Percentiles rank a stretch among this genome's conserved stretches.
Conservation (phyloP, 2,797 vertebrate species). For the Hirundo rustica region DNA sequence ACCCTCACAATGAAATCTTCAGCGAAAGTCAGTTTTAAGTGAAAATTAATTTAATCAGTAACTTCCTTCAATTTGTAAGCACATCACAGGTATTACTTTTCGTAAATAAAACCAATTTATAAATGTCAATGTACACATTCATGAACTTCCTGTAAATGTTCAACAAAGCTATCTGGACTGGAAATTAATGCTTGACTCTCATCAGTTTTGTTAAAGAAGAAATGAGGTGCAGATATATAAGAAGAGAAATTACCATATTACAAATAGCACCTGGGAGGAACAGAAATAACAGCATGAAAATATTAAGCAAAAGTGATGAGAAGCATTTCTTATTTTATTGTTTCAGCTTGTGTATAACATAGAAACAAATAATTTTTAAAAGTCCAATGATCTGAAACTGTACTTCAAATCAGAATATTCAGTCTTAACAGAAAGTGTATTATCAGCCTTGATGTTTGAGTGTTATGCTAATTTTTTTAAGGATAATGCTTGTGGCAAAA, state of each 20-base stretch:
- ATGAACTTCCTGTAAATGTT: background rate
- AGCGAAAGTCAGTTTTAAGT: background rate
- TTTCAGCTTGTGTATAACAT: background rate
- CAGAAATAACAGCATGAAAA: background rate
- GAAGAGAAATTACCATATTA: background rate
- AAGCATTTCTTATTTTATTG: background rate
- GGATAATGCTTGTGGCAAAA: background rate
- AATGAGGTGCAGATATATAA: background rate
- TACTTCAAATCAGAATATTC: background rate
- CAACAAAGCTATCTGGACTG: background rate
- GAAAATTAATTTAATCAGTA: background rate
- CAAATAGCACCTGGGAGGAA: background rate
- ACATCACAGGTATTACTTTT: background rate
- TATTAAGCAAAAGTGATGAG: background rate
- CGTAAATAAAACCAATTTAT: background rate
- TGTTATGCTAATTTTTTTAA: background rate
- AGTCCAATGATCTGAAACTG: background rate
- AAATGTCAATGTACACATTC: background rate
- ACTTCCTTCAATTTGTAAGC: background rate
- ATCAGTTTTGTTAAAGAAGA: background rate
- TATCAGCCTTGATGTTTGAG: background rate
- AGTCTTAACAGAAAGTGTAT: background rate
- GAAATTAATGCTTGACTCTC: background rate
- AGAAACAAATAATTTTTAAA: background rate
- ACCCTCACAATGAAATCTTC: background rate